Evolutionary conservation across 2,888 invertebrate genomes (phyloP).

Genomic region (Ecliptopera silaceata): DNA sequence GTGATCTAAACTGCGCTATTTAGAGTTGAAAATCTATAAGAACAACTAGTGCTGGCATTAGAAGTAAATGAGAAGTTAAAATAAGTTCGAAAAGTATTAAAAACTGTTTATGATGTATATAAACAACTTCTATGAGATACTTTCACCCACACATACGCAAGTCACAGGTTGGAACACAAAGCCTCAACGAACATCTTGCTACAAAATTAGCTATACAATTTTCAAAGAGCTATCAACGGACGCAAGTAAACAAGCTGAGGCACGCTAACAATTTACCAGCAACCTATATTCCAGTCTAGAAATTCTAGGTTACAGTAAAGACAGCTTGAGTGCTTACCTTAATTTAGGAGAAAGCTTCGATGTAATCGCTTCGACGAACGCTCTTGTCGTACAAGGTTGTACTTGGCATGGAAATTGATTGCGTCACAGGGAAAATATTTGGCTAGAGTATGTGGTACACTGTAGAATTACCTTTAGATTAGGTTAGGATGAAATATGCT

Average conservation of each 20-base stretch:
- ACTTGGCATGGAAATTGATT: constrained; percentile 22
- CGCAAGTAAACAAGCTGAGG: constrained; percentile 22
- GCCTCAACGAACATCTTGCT: not conserved
- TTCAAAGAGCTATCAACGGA: constrained; percentile 7
- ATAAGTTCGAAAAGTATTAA: no score
- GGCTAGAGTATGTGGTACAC: constrained; percentile 7
- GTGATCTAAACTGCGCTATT: no score
- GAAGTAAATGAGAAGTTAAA: no score
- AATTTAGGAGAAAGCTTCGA: constrained; percentile 32
- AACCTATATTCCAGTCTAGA: constrained; percentile 26
- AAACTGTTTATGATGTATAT: no score
- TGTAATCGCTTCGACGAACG: constrained; percentile 20
- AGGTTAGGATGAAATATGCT: constrained; percentile 1
- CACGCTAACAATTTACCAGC: constrained; percentile 42
- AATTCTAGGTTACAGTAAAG: constrained; percentile 19
- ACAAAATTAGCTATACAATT: not conserved
- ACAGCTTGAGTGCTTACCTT: constrained; percentile 26
- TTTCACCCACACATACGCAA: not conserved
- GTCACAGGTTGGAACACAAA: not conserved
- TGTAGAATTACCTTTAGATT: constrained; percentile 3
- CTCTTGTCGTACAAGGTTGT: constrained; percentile 4
- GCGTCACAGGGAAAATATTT: constrained; percentile 15
- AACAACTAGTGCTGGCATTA: no score
- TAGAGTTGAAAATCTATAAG: no score
- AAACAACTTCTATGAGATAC: no score